These are phyloP conservation scores for Ctena decussata DNA, from an alignment of 2,888 invertebrate species.

Conservation along the genomic window DNA sequence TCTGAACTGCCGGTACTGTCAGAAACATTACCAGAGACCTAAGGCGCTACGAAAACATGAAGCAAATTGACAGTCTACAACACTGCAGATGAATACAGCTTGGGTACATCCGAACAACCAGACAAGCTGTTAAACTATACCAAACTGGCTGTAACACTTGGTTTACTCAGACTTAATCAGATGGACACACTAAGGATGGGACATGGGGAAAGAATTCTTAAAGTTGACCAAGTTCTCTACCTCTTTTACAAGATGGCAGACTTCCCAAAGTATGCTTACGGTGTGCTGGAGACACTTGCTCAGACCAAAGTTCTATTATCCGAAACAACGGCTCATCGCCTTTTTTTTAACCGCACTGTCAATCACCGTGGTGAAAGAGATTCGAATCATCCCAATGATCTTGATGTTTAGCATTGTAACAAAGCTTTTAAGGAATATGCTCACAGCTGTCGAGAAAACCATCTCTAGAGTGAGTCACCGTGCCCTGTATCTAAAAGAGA, in stretches of 20 bases:
- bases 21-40: conserved; percentile 27
- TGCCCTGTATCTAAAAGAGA: no score
- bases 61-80: not conserved
- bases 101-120: not conserved
- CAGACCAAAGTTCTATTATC: conserved; percentile 39
- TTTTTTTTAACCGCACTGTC: conserved; percentile 54
- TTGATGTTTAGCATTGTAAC: conserved; percentile 56
- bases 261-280: conserved; percentile 55
- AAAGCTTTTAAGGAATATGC: no score
- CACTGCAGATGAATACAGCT: not conserved
- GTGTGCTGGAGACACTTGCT: conserved; percentile 40
- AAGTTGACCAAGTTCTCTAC: conserved; percentile 23
- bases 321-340: conserved; percentile 26
- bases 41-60: conserved; percentile 43
- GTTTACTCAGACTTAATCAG: conserved; percentile 37
- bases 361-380: conserved; percentile 44
- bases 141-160: conserved; percentile 1
- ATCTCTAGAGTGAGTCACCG: no score
- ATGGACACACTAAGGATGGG: conserved; percentile 47
- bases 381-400: conserved; percentile 58
- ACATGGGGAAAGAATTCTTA: conserved; percentile 48
- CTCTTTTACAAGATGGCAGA: conserved; percentile 21
- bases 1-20: conserved; percentile 32
- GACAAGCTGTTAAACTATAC: conserved; percentile 35
- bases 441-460: no score